A percentile compares a stretch with the other conserved stretches of the same genome.
Conservation (phyloP, 2,888 invertebrate species). For the Venusia cambrica region DNA sequence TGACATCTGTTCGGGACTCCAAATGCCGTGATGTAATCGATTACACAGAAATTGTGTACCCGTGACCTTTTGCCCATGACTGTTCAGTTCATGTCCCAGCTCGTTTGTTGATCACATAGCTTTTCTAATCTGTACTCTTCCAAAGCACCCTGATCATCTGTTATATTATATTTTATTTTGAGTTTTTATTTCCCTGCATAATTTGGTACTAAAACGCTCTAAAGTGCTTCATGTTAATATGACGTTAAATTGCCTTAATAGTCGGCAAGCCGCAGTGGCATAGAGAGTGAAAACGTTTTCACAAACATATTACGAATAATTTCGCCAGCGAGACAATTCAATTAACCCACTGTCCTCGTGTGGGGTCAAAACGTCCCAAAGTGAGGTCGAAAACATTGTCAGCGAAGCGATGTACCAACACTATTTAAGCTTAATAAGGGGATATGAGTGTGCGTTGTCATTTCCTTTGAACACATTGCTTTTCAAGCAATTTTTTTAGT, state of each 20-base stretch:
- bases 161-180: too few relatives aligned
- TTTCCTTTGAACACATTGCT: too few relatives aligned
- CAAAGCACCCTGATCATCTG: too few relatives aligned
- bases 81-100: constrained; percentile 28
- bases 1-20: constrained; percentile 6
- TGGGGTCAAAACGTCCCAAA: constrained; percentile 16
- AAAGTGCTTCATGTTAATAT: too few relatives aligned
- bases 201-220: too few relatives aligned
- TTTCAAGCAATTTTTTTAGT: too few relatives aligned
- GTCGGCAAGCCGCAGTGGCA: too few relatives aligned
- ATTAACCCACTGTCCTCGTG: constrained; percentile 36
- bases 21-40: constrained; percentile 14
- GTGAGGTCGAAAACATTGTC: constrained; percentile 48
- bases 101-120: too few relatives aligned
- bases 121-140: too few relatives aligned
- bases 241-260: too few relatives aligned
- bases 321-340: constrained; percentile 28
- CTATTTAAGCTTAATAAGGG: constrained; percentile 55
- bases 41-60: constrained; percentile 11
- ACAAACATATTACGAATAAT: constrained; percentile 19
- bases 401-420: constrained; percentile 46
- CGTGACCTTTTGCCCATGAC: constrained; percentile 15
- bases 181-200: too few relatives aligned
- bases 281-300: constrained; percentile 12
- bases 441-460: constrained; percentile 39